These are phyloP conservation scores for Protomyctophum bolini DNA, from an alignment of 2,113 vertebrate species.

Conservation along the genomic window DNA sequence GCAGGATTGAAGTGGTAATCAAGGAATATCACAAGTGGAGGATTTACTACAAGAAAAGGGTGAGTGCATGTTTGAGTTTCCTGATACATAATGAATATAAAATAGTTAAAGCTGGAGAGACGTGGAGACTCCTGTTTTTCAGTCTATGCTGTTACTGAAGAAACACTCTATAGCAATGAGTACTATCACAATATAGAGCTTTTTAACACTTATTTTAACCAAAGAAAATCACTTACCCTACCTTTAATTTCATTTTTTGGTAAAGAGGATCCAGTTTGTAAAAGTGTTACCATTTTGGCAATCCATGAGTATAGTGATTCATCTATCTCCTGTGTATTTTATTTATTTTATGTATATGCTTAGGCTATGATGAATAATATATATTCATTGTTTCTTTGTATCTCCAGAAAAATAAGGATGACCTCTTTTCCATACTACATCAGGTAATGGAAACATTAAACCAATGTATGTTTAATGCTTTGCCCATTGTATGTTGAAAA, in stretches of 20 bases:
- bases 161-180: too few relatives aligned
- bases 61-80: conserved; percentile 62
- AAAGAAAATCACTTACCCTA: too few relatives aligned
- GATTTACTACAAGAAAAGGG: conserved; percentile 97
- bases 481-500: neutral
- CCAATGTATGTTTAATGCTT: neutral
- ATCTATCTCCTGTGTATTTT: neutral
- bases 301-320: neutral
- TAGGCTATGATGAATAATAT: neutral
- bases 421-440: conserved; percentile 74
- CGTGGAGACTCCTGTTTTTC: too few relatives aligned
- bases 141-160: too few relatives aligned
- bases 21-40: conserved; percentile 99
- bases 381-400: conserved; percentile 44
- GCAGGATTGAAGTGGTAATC: conserved; percentile 95
- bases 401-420: conserved; percentile 80
- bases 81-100: neutral
- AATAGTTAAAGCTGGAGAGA: neutral
- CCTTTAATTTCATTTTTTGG: too few relatives aligned
- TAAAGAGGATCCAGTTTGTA: too few relatives aligned
- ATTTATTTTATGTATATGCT: neutral
- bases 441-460: conserved; percentile 67
- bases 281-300: neutral
- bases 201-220: too few relatives aligned
- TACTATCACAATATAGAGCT: too few relatives aligned